Conservation (phyloP, 2,113 vertebrate genomes). For the Numenius arquata region DNA sequence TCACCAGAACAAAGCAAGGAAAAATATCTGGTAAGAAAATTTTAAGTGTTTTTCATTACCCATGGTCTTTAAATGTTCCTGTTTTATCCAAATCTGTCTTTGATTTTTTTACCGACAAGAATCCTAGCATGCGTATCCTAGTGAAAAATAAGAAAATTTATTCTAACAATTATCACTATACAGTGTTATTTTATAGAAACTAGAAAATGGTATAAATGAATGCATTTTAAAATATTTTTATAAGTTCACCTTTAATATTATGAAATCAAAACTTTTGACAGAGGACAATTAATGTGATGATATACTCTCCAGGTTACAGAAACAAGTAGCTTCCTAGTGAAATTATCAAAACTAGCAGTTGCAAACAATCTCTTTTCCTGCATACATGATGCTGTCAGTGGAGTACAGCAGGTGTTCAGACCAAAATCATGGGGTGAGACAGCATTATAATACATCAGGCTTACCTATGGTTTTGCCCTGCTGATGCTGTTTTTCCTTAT, state of each 20-base stretch:
- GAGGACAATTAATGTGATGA: neutral
- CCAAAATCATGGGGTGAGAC: neutral
- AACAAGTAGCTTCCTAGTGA: neutral
- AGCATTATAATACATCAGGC: neutral
- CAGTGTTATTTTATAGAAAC: neutral
- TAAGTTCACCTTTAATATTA: neutral
- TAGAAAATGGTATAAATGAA: rapidly evolving
- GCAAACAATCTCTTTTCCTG: neutral
- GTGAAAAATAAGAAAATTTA: neutral
- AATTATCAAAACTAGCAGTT: neutral
- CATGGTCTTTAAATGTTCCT: neutral
- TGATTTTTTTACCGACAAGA: neutral
- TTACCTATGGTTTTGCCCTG: neutral
- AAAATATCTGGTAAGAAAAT: neutral
- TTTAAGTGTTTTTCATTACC: neutral
- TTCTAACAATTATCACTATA: neutral
- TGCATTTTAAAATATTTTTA: neutral
- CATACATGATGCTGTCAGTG: neutral
- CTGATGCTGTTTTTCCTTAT: neutral
- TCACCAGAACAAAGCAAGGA: neutral
- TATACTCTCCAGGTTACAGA: neutral
- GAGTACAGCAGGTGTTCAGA: neutral
- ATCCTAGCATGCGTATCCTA: neutral
- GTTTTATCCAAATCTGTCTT: neutral
- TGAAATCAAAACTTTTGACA: neutral